Conservation (phyloP, 2,113 vertebrate genomes). For the Leucosticte australis region DNA sequence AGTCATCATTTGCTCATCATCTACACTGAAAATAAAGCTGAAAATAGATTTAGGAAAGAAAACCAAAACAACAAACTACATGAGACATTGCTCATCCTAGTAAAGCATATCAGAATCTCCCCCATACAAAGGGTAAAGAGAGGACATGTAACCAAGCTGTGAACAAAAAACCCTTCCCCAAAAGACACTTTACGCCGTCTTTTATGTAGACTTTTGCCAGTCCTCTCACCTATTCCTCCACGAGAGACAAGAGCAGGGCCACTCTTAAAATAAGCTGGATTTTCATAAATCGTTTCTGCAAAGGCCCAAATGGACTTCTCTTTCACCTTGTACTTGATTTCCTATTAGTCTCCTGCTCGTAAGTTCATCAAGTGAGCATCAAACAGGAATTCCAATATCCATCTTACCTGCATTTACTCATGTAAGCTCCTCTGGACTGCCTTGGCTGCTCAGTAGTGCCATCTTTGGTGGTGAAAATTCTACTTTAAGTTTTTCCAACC, state of each 20-base stretch:
- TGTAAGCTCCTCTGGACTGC: neutral
- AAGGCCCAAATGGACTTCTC: neutral
- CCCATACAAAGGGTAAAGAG: neutral
- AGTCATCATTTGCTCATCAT: neutral
- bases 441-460: neutral
- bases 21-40: neutral
- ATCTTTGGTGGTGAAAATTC: neutral
- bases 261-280: neutral
- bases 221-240: neutral
- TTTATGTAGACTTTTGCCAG: neutral
- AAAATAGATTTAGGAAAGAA: neutral
- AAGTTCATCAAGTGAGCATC: neutral
- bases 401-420: neutral
- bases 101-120: neutral
- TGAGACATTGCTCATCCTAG: neutral
- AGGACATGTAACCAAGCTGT: neutral
- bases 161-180: neutral
- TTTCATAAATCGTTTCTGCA: neutral
- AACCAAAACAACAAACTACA: neutral
- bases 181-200: neutral
- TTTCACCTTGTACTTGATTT: neutral
- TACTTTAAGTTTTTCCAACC: neutral
- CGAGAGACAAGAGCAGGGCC: rapidly evolving
- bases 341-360: neutral
- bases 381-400: neutral